phyloP scores from a whole-genome alignment of 2,113 vertebrate genomes.

The Neolamprologus toae region DNA sequence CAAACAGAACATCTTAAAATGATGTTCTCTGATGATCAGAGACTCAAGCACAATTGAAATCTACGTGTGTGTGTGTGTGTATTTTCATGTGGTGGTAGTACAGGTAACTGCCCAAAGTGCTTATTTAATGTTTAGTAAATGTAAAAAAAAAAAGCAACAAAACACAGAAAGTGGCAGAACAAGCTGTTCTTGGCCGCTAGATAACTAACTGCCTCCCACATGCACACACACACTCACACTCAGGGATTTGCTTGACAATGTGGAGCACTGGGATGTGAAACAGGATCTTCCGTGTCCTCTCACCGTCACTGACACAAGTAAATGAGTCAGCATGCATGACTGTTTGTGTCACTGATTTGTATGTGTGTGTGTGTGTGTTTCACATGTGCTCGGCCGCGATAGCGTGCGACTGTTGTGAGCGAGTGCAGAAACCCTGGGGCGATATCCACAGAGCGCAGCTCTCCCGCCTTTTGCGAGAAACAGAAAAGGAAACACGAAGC shows the following conservation, averaged over 20 bases:
- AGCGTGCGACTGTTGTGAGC: neutral
- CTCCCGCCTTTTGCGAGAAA: neutral
- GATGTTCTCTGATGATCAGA: neutral
- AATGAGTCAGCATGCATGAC: neutral
- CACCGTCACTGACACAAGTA: neutral
- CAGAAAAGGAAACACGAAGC: neutral
- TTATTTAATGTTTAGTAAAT: slow-evolving; percentile 9
- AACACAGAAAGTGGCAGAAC: neutral
- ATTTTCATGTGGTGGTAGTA: neutral
- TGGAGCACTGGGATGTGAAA: neutral
- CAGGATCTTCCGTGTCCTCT: slow-evolving; percentile 14
- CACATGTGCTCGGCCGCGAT: neutral
- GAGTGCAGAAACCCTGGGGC: neutral
- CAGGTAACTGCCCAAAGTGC: neutral
- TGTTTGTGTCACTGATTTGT: neutral
- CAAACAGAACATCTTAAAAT: neutral
- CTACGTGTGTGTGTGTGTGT: neutral
- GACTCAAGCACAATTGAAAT: neutral
- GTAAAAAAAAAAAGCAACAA: neutral
- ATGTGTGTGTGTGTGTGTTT: neutral
- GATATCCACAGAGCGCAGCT: neutral
- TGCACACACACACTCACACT: neutral
- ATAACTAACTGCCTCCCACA: slow-evolving; percentile 22
- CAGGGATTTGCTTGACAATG: slow-evolving; percentile 1
- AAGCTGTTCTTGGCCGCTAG: slow-evolving; percentile 27